Evolutionary conservation across 2,888 invertebrate genomes (phyloP).

Genomic region (Napeogenes sylphis): DNA sequence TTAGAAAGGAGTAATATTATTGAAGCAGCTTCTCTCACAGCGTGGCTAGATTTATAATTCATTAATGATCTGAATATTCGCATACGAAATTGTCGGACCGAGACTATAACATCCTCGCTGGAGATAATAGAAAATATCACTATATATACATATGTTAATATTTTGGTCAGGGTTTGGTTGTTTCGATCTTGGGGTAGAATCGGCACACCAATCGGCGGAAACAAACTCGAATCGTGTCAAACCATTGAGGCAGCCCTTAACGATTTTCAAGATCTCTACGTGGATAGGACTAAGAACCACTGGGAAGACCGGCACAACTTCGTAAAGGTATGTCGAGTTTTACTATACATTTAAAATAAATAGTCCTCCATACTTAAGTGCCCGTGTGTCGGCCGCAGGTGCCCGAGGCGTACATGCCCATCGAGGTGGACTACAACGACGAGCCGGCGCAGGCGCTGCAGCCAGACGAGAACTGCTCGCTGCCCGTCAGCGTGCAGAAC

Average conservation of each 20-base stretch:
- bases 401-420: conserved; percentile 87
- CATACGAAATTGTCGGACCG: too few relatives aligned
- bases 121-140: too few relatives aligned
- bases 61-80: too few relatives aligned
- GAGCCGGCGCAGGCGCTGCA: conserved; percentile 70
- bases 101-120: too few relatives aligned
- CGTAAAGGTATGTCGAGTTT: conserved; percentile 63
- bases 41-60: too few relatives aligned
- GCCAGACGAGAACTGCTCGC: conserved; percentile 79
- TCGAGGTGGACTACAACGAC: conserved; percentile 93
- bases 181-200: conserved; percentile 98
- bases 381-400: conserved; percentile 47
- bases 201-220: conserved; percentile 93
- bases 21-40: background rate
- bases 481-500: conserved; percentile 87
- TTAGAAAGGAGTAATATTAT: background rate
- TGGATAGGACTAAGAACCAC: conserved; percentile 89
- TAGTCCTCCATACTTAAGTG: background rate
- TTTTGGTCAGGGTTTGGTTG: conserved; percentile 79
- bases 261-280: conserved; percentile 80
- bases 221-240: conserved; percentile 76
- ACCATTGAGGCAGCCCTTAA: conserved; percentile 76
- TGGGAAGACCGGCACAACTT: conserved; percentile 83
- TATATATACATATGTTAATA: background rate
- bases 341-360: background rate